Evolutionary conservation across 2,888 invertebrate genomes (phyloP), one percentile per base, ranked within the genome.

Genomic region (Colletes collaris): DNA sequence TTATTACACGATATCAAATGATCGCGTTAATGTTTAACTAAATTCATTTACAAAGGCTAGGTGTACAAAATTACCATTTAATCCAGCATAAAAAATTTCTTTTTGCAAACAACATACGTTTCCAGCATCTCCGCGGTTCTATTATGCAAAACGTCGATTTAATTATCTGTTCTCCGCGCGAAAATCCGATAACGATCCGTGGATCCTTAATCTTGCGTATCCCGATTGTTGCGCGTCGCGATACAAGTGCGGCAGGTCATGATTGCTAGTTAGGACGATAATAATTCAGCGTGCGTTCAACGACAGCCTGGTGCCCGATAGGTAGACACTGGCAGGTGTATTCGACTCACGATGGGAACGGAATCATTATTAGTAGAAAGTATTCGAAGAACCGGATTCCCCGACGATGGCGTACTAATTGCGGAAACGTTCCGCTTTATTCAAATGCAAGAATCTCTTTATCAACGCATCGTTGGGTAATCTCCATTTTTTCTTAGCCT

Each of bases 311-410:
- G 16, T 50, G 59, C 60, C 53, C 69, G 67, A 60, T 67, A 65
- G 81, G 74, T 64, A 65, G 81, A 73, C 72, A 56, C 35, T 60
- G 16, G 35, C 19, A 35, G 11, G 58, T 79, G 50, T 67, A 37
- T 63, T 73, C 76, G 80, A 85, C 80, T 68, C 78, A 73, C 81
- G 88, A 89, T 88, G 85, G 84, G 81, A 89, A 87, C 82, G 83
- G 87, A 89, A 88, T 90, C 85, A 81, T 90, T 90, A 90, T 89
- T 89, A 88, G 88, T 90, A 90, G 91, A 92, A 91, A 92, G 91
- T 89, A 86, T 78, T 76, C 84, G 81, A 82, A 82, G 84, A 86
- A 89, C 87, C 86, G 81, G 86, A 89, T 89, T 90, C 89, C 85
- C 83, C 82, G 62, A 19, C 74, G 81, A 76, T 76, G 70, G 86